A percentile compares a stretch with the other conserved stretches of the same genome.
Evolutionary conservation across 2,797 vertebrate species (phyloP).

Genomic region (Numenius phaeopus): DNA sequence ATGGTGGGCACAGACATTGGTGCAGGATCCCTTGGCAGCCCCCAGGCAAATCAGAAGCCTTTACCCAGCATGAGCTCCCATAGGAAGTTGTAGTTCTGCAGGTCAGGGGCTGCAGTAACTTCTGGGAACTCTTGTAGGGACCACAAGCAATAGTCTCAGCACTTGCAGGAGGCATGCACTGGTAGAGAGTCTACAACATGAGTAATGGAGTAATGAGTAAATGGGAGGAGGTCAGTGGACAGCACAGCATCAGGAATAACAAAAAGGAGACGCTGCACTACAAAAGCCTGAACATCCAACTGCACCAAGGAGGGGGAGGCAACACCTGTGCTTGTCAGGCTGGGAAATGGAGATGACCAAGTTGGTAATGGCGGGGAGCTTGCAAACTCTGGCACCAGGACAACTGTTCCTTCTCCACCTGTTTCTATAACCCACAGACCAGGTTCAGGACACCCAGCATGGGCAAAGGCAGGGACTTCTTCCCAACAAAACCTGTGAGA

Average conservation of each 20-base stretch:
- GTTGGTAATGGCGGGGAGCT: neutral
- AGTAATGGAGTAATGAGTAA: neutral
- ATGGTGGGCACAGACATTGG: rapidly evolving
- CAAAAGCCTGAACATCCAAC: neutral
- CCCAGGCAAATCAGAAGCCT: neutral
- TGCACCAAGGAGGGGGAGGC: neutral
- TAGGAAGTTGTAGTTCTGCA: neutral
- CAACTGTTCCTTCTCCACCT: neutral
- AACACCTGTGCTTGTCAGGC: neutral
- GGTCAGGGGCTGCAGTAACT: neutral
- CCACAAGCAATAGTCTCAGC: neutral
- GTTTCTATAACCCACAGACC: neutral
- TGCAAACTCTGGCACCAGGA: neutral
- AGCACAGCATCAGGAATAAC: neutral
- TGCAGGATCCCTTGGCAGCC: neutral
- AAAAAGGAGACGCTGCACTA: neutral
- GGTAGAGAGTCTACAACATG: neutral
- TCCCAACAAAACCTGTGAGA: neutral
- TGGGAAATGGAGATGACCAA: neutral
- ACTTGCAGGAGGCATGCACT: neutral
- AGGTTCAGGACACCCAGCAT: neutral
- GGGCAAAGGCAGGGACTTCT: neutral
- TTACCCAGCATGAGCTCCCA: neutral
- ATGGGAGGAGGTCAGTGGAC: neutral
- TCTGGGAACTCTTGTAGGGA: neutral